Conservation (phyloP, 1,140 invertebrate species). For the Caerostris extrusa region DNA sequence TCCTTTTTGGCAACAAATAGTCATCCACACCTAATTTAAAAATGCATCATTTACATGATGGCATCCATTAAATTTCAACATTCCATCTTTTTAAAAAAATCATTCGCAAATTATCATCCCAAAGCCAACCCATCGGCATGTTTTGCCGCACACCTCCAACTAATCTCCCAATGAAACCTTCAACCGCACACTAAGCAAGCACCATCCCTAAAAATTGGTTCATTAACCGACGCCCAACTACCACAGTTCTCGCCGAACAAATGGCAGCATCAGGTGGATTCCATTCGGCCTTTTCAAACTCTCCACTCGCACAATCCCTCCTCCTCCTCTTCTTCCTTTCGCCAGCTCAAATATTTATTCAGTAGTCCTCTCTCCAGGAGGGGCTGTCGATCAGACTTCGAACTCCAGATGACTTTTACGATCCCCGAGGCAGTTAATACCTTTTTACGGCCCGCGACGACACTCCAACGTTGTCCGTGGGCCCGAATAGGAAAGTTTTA, state of each 20-base stretch:
- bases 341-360: slow-evolving; percentile 16
- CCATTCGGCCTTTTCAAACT: not conserved
- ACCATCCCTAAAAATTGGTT: not conserved
- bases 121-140: too few species aligned
- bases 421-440: slow-evolving; percentile 42
- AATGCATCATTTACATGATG: too few species aligned
- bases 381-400: not conserved
- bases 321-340: not conserved
- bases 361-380: not conserved
- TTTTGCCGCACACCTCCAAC: too few species aligned
- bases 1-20: too few species aligned
- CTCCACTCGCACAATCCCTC: not conserved
- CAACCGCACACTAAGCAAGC: not conserved
- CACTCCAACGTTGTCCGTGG: slow-evolving; percentile 25
- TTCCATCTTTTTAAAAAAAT: too few species aligned
- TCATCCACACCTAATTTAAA: too few species aligned
- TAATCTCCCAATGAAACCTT: not conserved
- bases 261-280: not conserved
- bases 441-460: slow-evolving; percentile 49
- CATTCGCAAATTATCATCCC: too few species aligned
- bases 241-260: not conserved
- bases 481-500: slow-evolving; percentile 30
- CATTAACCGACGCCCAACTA: not conserved
- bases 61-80: too few species aligned
- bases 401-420: slow-evolving; percentile 56